Percentiles rank a stretch among this genome's conserved stretches.
Evolutionary conservation across 2,797 vertebrate species (phyloP).

Genomic region (Pagetopsis macropterus): DNA sequence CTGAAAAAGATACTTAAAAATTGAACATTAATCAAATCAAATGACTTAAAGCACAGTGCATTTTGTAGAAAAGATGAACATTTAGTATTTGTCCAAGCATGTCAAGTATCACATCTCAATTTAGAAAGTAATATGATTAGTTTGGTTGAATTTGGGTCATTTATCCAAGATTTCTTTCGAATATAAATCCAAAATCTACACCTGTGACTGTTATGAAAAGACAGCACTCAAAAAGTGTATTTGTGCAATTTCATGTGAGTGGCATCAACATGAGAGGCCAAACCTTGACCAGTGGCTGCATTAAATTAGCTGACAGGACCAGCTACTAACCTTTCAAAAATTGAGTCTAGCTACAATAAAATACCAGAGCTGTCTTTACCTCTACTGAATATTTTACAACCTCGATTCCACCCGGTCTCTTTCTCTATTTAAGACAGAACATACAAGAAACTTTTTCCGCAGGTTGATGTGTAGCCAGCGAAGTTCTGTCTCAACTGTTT

Average conservation of each 20-base stretch:
- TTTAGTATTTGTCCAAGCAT: neutral
- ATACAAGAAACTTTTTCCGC: conserved; percentile 32
- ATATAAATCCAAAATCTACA: neutral
- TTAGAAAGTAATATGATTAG: neutral
- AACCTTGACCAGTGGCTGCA: conserved; percentile 41
- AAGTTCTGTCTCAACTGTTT: conserved; percentile 55
- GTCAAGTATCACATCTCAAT: neutral
- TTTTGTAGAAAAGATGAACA: conserved; percentile 3
- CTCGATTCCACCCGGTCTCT: conserved; percentile 48
- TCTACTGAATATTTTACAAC: conserved; percentile 65
- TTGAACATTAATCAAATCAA: neutral
- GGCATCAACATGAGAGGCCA: conserved; percentile 18
- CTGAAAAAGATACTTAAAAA: neutral
- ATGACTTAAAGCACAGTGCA: neutral
- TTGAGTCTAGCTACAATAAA: conserved; percentile 52
- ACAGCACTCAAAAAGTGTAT: neutral
- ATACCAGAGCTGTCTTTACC: conserved; percentile 44
- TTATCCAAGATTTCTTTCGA: neutral
- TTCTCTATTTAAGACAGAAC: conserved; percentile 47
- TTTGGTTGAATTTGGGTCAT: neutral
- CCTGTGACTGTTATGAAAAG: neutral
- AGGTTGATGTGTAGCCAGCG: conserved; percentile 55
- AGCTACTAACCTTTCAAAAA: conserved; percentile 50
- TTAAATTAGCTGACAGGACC: conserved; percentile 55
- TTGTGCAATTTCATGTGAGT: neutral